These are phyloP conservation scores for Elmis aenea DNA, from an alignment of 2,888 invertebrate genomes.

Conservation along the genomic window DNA sequence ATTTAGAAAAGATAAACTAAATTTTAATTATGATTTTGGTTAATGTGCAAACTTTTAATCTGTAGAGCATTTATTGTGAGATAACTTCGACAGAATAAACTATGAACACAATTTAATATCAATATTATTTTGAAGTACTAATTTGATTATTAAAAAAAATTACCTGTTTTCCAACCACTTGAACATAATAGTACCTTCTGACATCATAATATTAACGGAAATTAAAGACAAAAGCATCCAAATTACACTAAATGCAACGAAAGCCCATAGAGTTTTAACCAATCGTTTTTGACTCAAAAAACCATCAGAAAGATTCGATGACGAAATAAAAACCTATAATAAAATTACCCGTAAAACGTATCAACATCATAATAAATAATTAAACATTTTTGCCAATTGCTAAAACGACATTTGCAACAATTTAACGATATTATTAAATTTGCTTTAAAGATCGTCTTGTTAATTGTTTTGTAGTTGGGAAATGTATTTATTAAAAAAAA, in stretches of 20 bases:
- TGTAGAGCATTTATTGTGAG: no score
- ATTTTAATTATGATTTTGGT: no score
- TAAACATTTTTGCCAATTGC: no score
- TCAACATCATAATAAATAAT: background rate
- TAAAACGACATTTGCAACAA: no score
- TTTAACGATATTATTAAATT: no score
- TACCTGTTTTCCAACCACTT: slow-evolving; percentile 61
- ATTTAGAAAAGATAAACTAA: no score
- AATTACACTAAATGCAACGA: slow-evolving; percentile 61
- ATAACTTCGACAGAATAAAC: no score
- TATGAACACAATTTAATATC: no score
- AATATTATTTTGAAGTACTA: no score
- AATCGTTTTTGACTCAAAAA: slow-evolving; percentile 63
- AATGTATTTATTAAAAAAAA: no score
- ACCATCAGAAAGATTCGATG: slow-evolving; percentile 64
- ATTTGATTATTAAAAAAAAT: slow-evolving; percentile 9
- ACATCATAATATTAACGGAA: slow-evolving; percentile 62
- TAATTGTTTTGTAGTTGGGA: no score
- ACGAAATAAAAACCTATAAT: slow-evolving; percentile 72
- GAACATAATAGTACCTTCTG: slow-evolving; percentile 57
- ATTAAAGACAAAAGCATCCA: slow-evolving; percentile 67
- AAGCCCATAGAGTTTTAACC: slow-evolving; percentile 67
- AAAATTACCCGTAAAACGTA: slow-evolving; percentile 30
- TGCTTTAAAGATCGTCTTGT: background rate
- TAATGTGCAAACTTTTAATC: no score